Base-by-base conservation (phyloP, 2,888 invertebrate genomes). In the Drosophila limbata region DNA sequence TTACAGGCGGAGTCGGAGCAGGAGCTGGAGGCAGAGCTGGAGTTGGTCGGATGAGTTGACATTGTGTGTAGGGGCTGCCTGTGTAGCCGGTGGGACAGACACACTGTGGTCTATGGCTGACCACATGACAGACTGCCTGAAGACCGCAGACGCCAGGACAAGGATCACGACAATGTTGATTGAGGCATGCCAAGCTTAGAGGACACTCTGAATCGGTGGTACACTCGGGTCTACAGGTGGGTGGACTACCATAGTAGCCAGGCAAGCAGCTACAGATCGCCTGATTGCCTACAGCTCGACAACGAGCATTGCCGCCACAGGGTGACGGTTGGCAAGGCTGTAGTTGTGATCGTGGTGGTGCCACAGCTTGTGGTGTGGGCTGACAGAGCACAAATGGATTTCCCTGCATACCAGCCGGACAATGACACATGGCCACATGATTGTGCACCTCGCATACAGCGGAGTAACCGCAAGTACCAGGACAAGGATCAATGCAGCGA, bases 401-500 rank as follows among this genome's bases (percentile, higher is more conserved):
- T 60, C 96, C 96, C 44, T 93, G 93, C 87, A 94, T 94, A 28
- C 94, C 94, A 64, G 91, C 81, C 42, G 93, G 81, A 90, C 96
- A 94, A 79, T 94, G 93, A 85, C 94, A 94, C 90, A 95, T 95
- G 19, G 96, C 95, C 15, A 94, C 94, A 84, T 96, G 96, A 84
- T 94, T 96, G 39, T 95, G 94, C 2, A 96, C 96, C 33, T 95
- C 93, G 88, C 97, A 97, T 87, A 95, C 94, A 11, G 96, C 95
- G 89, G 95, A 94, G 0, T 92, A 88, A 4, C 96, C 96, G 89
- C 96, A 96, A 17, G 95, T 95, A 67, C 95, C 94, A 2, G 94
- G 93, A 90, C 96, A 96, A 17, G 96, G 96, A 90, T 96, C 95
- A 67, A 92, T 93, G 88, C 96, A 96, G 93, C 95, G 96, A 81